phyloP scores from a whole-genome alignment of 2,888 invertebrate species.

The Thereva nobilitata region DNA sequence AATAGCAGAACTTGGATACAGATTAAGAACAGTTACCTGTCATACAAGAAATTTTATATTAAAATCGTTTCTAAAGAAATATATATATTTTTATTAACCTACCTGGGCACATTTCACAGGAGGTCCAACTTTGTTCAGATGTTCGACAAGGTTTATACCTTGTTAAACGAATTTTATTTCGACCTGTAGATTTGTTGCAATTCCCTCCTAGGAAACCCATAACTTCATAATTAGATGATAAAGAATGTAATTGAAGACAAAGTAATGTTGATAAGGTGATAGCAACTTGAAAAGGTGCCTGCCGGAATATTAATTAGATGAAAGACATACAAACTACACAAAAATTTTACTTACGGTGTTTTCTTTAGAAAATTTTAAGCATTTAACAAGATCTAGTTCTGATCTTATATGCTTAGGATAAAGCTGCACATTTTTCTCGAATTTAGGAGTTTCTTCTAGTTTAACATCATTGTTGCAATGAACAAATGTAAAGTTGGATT shows the following conservation, averaged over 20 bases:
- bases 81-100: slow-evolving; percentile 31
- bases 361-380: slow-evolving; percentile 42
- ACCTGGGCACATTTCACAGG: slow-evolving; percentile 81
- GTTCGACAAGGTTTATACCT: slow-evolving; percentile 69
- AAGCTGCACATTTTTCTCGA: neutral
- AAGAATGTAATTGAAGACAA: slow-evolving; percentile 72
- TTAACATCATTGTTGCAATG: slow-evolving; percentile 37
- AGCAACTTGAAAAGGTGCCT: slow-evolving; percentile 68
- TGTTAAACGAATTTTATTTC: slow-evolving; percentile 57
- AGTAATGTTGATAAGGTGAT: slow-evolving; percentile 66
- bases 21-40: too few species aligned
- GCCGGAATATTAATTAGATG: slow-evolving; percentile 39
- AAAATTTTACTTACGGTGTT: slow-evolving; percentile 34
- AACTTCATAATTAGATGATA: slow-evolving; percentile 71
- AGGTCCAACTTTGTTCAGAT: slow-evolving; percentile 66
- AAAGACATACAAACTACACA: neutral
- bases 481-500: slow-evolving; percentile 42
- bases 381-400: slow-evolving; percentile 44
- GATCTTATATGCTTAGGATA: slow-evolving; percentile 36
- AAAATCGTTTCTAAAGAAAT: slow-evolving; percentile 36
- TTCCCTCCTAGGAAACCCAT: slow-evolving; percentile 74
- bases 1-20: too few species aligned
- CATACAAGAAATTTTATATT: slow-evolving; percentile 2
- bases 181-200: slow-evolving; percentile 40
- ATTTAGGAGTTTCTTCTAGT: slow-evolving; percentile 21